Evolutionary conservation across 2,113 vertebrate species (phyloP).

Genomic region (Pontoporia blainvillei): DNA sequence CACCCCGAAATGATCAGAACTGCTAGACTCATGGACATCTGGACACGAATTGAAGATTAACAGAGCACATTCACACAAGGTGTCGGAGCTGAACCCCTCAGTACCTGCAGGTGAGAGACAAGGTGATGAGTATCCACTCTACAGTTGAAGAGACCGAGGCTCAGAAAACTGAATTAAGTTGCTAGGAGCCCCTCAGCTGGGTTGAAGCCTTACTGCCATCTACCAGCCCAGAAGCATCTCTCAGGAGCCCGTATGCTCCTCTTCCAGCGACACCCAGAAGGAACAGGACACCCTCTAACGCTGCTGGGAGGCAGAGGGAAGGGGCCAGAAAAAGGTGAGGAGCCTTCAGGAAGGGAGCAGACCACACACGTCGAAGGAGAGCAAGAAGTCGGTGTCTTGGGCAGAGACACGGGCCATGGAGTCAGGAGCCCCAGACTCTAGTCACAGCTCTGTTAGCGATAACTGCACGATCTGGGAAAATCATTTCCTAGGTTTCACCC

Average conservation of each 20-base stretch:
- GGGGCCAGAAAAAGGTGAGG: neutral
- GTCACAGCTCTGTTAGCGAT: neutral
- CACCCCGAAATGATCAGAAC: neutral
- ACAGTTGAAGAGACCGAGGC: neutral
- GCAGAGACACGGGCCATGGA: neutral
- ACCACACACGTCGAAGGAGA: neutral
- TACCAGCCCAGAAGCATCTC: neutral
- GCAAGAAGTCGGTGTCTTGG: neutral
- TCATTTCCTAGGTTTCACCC: neutral
- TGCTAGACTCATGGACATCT: neutral
- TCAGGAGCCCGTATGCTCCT: neutral
- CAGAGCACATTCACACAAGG: fast-evolving
- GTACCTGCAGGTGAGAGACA: neutral
- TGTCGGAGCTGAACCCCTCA: neutral
- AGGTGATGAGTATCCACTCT: neutral
- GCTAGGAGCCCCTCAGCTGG: neutral
- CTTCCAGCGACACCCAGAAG: neutral
- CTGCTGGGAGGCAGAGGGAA: neutral
- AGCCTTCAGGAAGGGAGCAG: neutral
- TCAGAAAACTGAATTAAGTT: neutral
- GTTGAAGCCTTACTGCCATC: neutral
- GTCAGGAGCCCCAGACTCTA: neutral
- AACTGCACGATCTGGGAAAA: neutral
- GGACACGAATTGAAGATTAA: neutral
- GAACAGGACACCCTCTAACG: neutral